Base-by-base conservation (phyloP, 1,140 invertebrate genomes). In the Bombyx mori region DNA sequence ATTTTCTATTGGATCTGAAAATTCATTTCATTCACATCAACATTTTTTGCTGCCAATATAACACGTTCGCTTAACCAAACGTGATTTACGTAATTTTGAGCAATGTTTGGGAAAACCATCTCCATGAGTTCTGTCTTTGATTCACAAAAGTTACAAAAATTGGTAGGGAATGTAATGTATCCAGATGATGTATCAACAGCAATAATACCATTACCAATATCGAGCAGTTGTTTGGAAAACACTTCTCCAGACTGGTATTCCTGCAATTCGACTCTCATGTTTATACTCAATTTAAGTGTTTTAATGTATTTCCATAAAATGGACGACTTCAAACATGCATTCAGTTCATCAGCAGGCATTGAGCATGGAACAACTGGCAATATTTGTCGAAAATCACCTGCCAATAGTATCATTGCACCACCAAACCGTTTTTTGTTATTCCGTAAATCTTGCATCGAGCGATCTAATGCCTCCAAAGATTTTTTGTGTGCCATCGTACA, bases 201-300 rank as follows among this genome's bases (percentile, higher is more conserved):
- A 59, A 87, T 48, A 69, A 77, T 78, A n/a, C 78, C 75, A 79
- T 87, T 81, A 56, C 78, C 12, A 18, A 18, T 18, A 18, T 18
- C 12, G 12, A 18, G 12, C 12, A 18, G 12, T 18, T 18, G 12
- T 57, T 69, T 64, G 57, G 68, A 66, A 57, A 69, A 66, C 52
- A 62, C 58, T 49, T 56, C 42, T 56, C 57, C 75, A 66, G 65
- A 69, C 77, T 58, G 42, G 53, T 86, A 75, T 54, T 77, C 66
- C 65, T 77, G 75, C 62, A 84, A 72, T 54, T 69, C 52, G 22
- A 88, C 79, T 62, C 81, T 68, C 63, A 73, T 79, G 79, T 85
- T 86, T 42, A 26, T 47, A 12, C 35, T 56, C 26, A 48, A 56
- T 9, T 42, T 52, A 43, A 62, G 57, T 56, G 46, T 59, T 58